Evolutionary conservation across 1,140 invertebrate genomes (phyloP), one percentile per base, ranked within the genome.

Genomic region (Heliconius himera): DNA sequence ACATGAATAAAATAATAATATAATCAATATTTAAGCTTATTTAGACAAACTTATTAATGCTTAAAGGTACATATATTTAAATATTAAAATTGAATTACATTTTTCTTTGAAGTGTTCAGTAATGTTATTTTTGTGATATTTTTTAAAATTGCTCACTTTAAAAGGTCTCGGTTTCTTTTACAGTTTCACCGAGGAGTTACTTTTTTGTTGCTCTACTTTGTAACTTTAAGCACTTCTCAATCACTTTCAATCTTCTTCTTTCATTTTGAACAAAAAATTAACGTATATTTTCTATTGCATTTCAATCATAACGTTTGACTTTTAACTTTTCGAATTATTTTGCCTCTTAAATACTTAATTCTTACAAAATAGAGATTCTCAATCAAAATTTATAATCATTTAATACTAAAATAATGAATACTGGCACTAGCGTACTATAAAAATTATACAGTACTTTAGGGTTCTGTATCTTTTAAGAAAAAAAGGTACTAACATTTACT

Each of bases 231-330:
- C 74, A 22, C 74, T 76, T 76, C 49, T 76, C 60, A 70, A 76
- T 76, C 75, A 70, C 75, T 76, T 76, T 76, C 60, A 26, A 36
- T 29, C 2, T 29, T 76, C 46, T 76, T 71, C n/a, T 70, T 76
- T 49, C 20, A 66, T 66, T 66, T 66, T 66, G 36, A n/a, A 16
- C 20, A 76, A 66, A 76, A 66, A 66, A 26, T 4, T 22, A 26
- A 60, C 20, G 26, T 60, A n/a, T 60, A 60, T 60, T 22, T 66
- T 66, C 26, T 66, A 13, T 66, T 66, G 11, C 60, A 66, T 66
- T 66, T 66, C 60, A 29, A 13, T 26, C 1, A 29, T 66, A 29
- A 29, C 60, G 22, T 66, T 66, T 60, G 54, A 22, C 54, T 60
- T 60, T 60, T 60, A 20, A 8, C 54, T 56, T 66, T 66, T 22